phyloP scores from a whole-genome alignment of 2,113 vertebrate genomes.

The Aleadryas rufinucha region DNA sequence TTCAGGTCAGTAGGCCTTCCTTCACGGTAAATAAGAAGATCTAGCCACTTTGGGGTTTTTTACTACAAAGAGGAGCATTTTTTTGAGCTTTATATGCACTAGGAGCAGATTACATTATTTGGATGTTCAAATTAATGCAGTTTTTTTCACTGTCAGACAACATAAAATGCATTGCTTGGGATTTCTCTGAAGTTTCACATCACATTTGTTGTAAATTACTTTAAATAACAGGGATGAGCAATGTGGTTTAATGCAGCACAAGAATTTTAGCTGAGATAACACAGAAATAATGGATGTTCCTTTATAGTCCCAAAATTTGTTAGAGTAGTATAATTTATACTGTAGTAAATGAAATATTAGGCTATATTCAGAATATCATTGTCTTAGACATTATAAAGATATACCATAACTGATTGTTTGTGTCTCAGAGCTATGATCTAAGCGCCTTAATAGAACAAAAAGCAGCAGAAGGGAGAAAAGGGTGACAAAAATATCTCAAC shows the following conservation, averaged over 20 bases:
- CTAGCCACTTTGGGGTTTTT: neutral
- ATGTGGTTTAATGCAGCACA: neutral
- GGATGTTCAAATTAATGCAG: neutral
- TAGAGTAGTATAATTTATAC: neutral
- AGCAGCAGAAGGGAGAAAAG: neutral
- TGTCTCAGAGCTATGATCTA: slow-evolving; percentile 10
- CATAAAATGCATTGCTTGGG: neutral
- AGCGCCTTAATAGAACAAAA: neutral
- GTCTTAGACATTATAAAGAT: neutral
- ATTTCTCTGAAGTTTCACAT: neutral
- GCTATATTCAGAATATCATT: slow-evolving; percentile 6
- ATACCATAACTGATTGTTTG: neutral
- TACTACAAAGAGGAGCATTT: neutral
- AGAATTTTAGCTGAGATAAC: slow-evolving; percentile 38
- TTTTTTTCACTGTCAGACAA: neutral
- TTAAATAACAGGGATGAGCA: slow-evolving; percentile 3
- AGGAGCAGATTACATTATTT: neutral
- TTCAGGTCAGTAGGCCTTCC: neutral
- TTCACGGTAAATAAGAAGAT: neutral
- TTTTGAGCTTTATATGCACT: neutral
- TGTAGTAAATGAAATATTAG: slow-evolving; percentile 9
- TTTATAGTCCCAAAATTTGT: slow-evolving; percentile 1
- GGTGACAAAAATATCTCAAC: neutral
- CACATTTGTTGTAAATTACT: neutral
- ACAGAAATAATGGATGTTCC: slow-evolving; percentile 3